Evolutionary conservation across 2,888 invertebrate species (phyloP).

Genomic region (Patella depressa): DNA sequence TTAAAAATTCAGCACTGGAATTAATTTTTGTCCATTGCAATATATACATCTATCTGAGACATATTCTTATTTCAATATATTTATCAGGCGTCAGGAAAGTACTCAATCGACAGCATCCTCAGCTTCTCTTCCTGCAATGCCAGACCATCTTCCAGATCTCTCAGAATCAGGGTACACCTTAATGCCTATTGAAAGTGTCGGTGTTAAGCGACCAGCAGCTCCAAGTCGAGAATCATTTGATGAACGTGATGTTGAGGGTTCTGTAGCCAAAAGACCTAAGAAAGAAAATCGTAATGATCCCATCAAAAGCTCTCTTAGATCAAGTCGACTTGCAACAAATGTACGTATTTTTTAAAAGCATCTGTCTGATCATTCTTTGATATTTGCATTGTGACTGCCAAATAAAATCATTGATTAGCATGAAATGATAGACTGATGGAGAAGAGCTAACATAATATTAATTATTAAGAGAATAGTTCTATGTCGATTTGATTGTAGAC

Average conservation of each 20-base stretch:
- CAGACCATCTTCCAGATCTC: constrained; percentile 54
- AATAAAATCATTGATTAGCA: background rate
- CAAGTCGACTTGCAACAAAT: constrained; percentile 30
- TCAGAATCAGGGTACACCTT: constrained; percentile 42
- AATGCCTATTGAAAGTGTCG: constrained; percentile 45
- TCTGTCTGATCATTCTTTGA: too few relatives aligned
- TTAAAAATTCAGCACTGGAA: too few relatives aligned
- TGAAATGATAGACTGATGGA: background rate
- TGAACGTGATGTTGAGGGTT: constrained; percentile 27
- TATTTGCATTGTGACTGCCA: too few relatives aligned
- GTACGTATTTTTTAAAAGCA: too few relatives aligned
- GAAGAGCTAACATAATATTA: too few relatives aligned
- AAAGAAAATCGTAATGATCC: constrained; percentile 46
- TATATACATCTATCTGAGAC: too few relatives aligned
- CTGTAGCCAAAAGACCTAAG: constrained; percentile 32
- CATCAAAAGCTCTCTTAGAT: constrained; percentile 54
- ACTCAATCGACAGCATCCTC: constrained; percentile 57
- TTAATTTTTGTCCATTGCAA: too few relatives aligned
- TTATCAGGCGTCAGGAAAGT: constrained; percentile 54
- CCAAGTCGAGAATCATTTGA: constrained; percentile 26
- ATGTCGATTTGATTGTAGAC: too few relatives aligned
- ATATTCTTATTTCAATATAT: background rate
- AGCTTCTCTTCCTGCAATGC: constrained; percentile 51
- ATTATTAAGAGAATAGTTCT: too few relatives aligned
- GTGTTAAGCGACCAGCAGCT: constrained; percentile 41